Conservation (phyloP, 2,888 invertebrate species). For the Drosophila fungiperda region DNA sequence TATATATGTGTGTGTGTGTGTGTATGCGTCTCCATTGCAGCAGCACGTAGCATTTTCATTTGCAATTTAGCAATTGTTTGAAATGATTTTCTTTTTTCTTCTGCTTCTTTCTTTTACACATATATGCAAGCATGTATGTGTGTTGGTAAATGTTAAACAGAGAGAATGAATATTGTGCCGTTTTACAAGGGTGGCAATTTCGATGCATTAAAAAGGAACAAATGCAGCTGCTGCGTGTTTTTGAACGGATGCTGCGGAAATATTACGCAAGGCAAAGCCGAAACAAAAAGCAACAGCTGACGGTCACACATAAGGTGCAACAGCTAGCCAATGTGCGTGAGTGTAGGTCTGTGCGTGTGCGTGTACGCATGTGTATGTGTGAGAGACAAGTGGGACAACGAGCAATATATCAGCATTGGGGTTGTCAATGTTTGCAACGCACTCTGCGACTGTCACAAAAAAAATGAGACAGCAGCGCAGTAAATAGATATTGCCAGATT, state of each 20-base stretch:
- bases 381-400: constrained; percentile 67
- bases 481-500: constrained; percentile 65
- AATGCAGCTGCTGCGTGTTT: constrained; percentile 19
- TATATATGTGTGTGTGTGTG: neutral
- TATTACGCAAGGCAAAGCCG: constrained; percentile 60
- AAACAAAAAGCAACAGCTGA: constrained; percentile 53
- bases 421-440: constrained; percentile 59
- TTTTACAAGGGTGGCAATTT: constrained; percentile 42
- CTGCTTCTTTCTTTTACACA: constrained; percentile 24
- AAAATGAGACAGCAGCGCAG: constrained; percentile 27
- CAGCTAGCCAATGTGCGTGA: constrained; percentile 38
- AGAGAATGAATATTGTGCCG: constrained; percentile 22
- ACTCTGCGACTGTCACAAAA: constrained; percentile 60
- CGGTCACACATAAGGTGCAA: constrained; percentile 63
- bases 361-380: constrained; percentile 9
- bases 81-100: constrained; percentile 59
- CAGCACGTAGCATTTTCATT: constrained; percentile 63
- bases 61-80: constrained; percentile 68
- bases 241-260: constrained; percentile 62
- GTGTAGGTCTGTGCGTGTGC: constrained; percentile 20
- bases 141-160: constrained; percentile 44
- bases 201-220: constrained; percentile 21
- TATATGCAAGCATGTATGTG: constrained; percentile 5
- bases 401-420: constrained; percentile 30
- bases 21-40: constrained; percentile 53